Evolutionary conservation across 1,140 invertebrate species (phyloP), one percentile per base, ranked within the genome.

Genomic region (Musca domestica): DNA sequence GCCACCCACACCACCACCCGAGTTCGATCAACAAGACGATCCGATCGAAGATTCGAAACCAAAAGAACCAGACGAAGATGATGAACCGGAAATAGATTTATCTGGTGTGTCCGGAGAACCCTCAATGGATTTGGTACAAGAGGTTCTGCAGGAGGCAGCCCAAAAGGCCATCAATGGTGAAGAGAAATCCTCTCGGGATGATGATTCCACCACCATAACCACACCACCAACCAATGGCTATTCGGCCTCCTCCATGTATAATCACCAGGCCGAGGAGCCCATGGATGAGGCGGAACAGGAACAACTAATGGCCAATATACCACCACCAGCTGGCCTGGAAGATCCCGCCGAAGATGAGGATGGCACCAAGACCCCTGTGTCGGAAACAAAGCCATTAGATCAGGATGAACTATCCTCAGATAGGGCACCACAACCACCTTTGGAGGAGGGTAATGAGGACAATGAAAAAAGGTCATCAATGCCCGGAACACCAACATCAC

Each of bases 181-280:
- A 17, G 69, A 70, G 34, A 67, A 25, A 54, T 80, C 51, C 67
- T 76, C 54, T 19, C 76, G 77, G 30, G 78, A 80, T 54, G 78
- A 80, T 63, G 77, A 80, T 67, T 80, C 78, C 14, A 80, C 78
- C 4, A 80, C 78, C 6, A 80, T 80, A 12, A 80, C 78, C 10
- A 80, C 78, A 6, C 78, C 78, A 10, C 78, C 78, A 1, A 80
- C 78, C 66, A 80, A 80, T 66, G 78, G 78, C 6, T 80, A 76
- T 34, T 80, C 78, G 0, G 78, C 73, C 22, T 80, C 78, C n/a
- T 80, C 78, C 9, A 77, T 80, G 6, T 72, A 80, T 51, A 78
- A 78, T 7, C 76, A 78, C 3, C 75, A 76, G 0, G 74, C 80
- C 63, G 74, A 80, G 19, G 76, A 80, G 49, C 72, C 52, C 1